These are phyloP conservation scores for Drosophila gaucha DNA, from an alignment of 2,888 invertebrate genomes.

Conservation along the genomic window DNA sequence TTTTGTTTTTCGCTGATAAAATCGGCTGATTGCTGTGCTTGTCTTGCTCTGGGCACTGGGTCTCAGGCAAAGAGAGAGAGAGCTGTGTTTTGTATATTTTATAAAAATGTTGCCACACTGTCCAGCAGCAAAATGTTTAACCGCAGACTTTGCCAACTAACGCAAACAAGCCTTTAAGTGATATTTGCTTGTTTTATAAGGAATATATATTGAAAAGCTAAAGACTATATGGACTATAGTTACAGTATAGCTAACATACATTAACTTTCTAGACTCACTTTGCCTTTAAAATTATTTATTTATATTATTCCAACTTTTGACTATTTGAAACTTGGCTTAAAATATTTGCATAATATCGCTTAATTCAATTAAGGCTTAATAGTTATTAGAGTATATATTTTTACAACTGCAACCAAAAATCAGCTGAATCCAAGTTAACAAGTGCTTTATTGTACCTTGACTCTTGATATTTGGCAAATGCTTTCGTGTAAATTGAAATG, in stretches of 20 bases:
- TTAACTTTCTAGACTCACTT: too few species aligned
- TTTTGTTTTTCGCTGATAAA: slow-evolving; percentile 42
- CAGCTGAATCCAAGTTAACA: slow-evolving; percentile 31
- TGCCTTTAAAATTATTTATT: too few species aligned
- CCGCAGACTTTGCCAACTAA: not conserved
- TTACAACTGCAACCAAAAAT: too few species aligned
- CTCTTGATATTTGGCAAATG: slow-evolving; percentile 14
- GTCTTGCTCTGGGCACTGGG: slow-evolving; percentile 41
- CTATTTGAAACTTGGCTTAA: too few species aligned
- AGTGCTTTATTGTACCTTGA: slow-evolving; percentile 19
- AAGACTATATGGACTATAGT: too few species aligned
- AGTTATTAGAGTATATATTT: too few species aligned
- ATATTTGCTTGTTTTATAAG: not conserved
- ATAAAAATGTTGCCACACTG: slow-evolving; percentile 11
- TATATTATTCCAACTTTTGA: too few species aligned
- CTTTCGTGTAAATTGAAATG: slow-evolving; percentile 33
- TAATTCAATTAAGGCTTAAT: too few species aligned
- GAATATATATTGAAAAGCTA: too few species aligned
- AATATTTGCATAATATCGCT: too few species aligned
- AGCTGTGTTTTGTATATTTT: slow-evolving; percentile 12
- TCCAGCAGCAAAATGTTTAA: not conserved
- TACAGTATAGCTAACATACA: too few species aligned
- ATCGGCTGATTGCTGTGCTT: slow-evolving; percentile 61
- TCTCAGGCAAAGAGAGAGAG: too few species aligned
- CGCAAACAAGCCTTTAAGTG: not conserved